These are phyloP conservation scores for Parapristionchus giblindavisi DNA, from an alignment of 2,888 invertebrate genomes.

Conservation along the genomic window DNA sequence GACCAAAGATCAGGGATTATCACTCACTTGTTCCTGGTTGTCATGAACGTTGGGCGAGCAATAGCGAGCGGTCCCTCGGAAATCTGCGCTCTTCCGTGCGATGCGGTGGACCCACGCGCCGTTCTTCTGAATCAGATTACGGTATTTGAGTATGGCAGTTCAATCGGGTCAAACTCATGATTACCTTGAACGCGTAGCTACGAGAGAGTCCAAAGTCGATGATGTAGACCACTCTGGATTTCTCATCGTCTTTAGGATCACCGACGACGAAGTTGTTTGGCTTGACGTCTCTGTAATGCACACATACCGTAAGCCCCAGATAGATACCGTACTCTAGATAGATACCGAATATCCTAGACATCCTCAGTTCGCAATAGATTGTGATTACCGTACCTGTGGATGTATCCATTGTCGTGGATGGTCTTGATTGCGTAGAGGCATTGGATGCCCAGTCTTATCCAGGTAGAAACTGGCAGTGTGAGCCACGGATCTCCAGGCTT, in stretches of 20 bases:
- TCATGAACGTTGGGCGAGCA: slow-evolving; percentile 58
- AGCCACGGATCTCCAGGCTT: neutral
- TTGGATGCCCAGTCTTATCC: slow-evolving; percentile 58
- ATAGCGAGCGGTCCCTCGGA: slow-evolving; percentile 64
- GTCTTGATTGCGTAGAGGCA: slow-evolving; percentile 53
- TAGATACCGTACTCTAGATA: neutral
- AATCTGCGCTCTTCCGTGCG: slow-evolving; percentile 60
- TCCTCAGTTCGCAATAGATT: neutral
- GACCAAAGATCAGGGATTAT: too few species aligned
- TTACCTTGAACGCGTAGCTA: slow-evolving; percentile 43
- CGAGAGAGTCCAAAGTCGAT: slow-evolving; percentile 60
- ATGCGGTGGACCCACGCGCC: slow-evolving; percentile 47
- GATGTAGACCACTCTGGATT: slow-evolving; percentile 54
- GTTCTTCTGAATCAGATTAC: neutral
- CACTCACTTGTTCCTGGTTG: slow-evolving; percentile 52
- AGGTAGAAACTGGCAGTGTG: slow-evolving; percentile 41
- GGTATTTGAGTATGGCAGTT: too few species aligned
- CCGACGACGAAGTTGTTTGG: slow-evolving; percentile 62
- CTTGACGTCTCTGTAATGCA: slow-evolving; percentile 44
- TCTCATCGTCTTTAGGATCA: slow-evolving; percentile 47
- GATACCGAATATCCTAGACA: slow-evolving; percentile 10
- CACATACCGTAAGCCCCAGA: too few species aligned
- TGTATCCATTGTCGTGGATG: slow-evolving; percentile 54
- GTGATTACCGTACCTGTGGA: slow-evolving; percentile 40
- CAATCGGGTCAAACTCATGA: too few species aligned